Evolutionary conservation across 2,888 invertebrate species (phyloP).

Genomic region (Chymomyza amoena): DNA sequence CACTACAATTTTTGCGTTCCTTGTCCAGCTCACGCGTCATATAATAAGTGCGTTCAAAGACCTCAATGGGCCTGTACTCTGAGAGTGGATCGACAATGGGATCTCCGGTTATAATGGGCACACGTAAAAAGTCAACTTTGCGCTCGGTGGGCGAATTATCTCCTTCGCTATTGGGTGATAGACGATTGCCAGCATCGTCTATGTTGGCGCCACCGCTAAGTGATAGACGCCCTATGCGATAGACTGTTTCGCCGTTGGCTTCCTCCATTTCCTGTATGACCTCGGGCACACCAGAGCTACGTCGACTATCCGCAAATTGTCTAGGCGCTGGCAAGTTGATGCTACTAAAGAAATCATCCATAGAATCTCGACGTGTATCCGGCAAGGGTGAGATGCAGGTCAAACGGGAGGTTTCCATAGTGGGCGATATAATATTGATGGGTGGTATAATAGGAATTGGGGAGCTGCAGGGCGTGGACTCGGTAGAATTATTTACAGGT

Average conservation of each 20-base stretch:
- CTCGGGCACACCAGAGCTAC: constrained; percentile 81
- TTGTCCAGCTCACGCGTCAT: constrained; percentile 70
- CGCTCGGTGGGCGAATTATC: constrained; percentile 60
- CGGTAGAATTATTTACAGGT: constrained; percentile 68
- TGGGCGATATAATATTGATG: constrained; percentile 78
- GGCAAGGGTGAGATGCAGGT: constrained; percentile 85
- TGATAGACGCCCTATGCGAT: constrained; percentile 70
- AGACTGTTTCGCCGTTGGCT: constrained; percentile 58
- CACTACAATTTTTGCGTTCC: constrained; percentile 45
- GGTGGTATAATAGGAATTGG: constrained; percentile 76
- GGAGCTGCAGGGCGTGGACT: constrained; percentile 76
- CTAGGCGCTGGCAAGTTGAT: constrained; percentile 85
- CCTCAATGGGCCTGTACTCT: constrained; percentile 77
- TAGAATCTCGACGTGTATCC: constrained; percentile 82
- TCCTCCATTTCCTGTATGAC: constrained; percentile 76
- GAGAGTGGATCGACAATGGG: constrained; percentile 75
- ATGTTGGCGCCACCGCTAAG: constrained; percentile 76
- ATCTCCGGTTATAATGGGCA: constrained; percentile 73
- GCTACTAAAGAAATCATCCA: constrained; percentile 80
- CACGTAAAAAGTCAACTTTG: constrained; percentile 71
- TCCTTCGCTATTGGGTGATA: constrained; percentile 59
- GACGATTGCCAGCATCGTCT: constrained; percentile 69
- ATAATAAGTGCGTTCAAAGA: constrained; percentile 77
- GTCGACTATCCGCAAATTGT: constrained; percentile 90
- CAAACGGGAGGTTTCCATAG: constrained; percentile 79